Evolutionary conservation across 1,140 invertebrate species (phyloP).

Genomic region (Formica selysi): DNA sequence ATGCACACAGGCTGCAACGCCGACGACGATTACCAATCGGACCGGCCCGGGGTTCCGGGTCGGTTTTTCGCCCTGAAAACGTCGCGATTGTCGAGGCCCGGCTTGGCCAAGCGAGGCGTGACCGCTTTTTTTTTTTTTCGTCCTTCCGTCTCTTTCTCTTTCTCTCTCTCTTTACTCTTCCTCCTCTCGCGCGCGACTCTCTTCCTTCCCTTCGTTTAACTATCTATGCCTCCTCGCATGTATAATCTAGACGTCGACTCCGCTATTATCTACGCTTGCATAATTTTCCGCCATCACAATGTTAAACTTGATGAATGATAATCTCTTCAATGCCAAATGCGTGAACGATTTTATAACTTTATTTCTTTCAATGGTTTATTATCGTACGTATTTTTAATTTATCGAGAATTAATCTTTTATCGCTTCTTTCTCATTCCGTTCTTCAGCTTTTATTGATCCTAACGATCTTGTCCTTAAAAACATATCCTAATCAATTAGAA

Average conservation of each 20-base stretch:
- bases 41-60: slow-evolving; percentile 73
- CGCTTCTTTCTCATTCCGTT: not conserved
- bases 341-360: not conserved
- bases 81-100: slow-evolving; percentile 76
- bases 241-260: not conserved
- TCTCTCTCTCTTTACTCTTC: slow-evolving; percentile 32
- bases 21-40: slow-evolving; percentile 38
- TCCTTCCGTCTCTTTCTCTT: slow-evolving; percentile 23
- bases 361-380: not conserved
- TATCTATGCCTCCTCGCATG: slow-evolving; percentile 22
- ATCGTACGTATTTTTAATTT: not conserved
- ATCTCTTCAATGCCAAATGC: slow-evolving; percentile 6
- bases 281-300: slow-evolving; percentile 13
- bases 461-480: not conserved
- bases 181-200: slow-evolving; percentile 22
- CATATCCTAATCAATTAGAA: not conserved
- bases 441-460: not conserved
- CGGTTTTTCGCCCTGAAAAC: slow-evolving; percentile 79
- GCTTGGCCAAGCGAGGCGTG: slow-evolving; percentile 72
- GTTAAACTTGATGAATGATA: slow-evolving; percentile 20
- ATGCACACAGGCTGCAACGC: not conserved
- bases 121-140: slow-evolving; percentile 69
- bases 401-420: not conserved
- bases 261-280: not conserved
- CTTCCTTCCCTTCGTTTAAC: slow-evolving; percentile 28